Evolutionary conservation across 2,888 invertebrate genomes (phyloP).

Genomic region (Resseliella maxima): DNA sequence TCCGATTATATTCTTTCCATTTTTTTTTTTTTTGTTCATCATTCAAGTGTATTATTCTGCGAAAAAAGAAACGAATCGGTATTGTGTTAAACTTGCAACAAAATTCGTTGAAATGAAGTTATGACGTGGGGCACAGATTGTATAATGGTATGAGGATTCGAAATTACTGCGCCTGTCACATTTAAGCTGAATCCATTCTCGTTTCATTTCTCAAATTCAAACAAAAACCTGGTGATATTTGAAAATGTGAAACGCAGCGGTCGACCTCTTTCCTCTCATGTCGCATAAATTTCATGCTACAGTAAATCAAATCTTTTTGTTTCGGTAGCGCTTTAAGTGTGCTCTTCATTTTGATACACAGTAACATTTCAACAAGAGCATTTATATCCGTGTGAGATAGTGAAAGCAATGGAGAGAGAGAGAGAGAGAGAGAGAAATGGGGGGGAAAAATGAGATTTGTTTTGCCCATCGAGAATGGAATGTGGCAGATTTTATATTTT

Average conservation of each 20-base stretch:
- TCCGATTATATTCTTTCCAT: neutral
- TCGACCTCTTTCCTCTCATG: neutral
- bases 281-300: slow-evolving; percentile 11
- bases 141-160: no score
- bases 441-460: neutral
- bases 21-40: neutral
- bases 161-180: neutral
- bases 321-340: neutral
- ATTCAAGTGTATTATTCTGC: no score
- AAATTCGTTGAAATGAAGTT: neutral
- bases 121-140: no score
- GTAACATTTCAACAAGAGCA: neutral
- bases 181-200: neutral
- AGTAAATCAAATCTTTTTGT: slow-evolving; percentile 2
- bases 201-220: neutral
- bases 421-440: no score
- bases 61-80: neutral
- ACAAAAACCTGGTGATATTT: neutral
- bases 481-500: neutral
- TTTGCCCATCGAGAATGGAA: neutral
- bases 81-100: neutral
- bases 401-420: neutral
- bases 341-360: neutral
- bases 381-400: neutral
- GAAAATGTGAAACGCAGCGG: neutral